phyloP scores from a whole-genome alignment of 1,140 invertebrate species.

The Stenopsyche tienmushanensis region DNA sequence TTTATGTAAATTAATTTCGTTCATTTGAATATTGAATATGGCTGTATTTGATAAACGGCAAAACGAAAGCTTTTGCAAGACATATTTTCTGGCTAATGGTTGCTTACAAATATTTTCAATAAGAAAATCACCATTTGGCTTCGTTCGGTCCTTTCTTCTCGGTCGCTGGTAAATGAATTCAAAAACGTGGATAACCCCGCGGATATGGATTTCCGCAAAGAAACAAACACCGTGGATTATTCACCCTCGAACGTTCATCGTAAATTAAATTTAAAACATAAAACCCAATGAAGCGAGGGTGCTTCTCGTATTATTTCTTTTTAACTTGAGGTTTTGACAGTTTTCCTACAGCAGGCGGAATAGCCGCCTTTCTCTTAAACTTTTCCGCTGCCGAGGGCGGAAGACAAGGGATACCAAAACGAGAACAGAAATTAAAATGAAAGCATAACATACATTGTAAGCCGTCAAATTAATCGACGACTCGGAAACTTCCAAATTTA shows the following conservation, averaged over 20 bases:
- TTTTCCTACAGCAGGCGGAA: constrained; percentile 10
- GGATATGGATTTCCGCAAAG: constrained; percentile 12
- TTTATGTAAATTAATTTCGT: no score
- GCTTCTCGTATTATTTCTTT: constrained; percentile 24
- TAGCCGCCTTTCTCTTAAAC: constrained; percentile 5
- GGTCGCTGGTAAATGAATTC: background rate
- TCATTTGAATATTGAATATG: no score
- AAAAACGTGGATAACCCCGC: background rate
- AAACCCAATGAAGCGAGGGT: constrained; percentile 27
- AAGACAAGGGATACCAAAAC: no score
- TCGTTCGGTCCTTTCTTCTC: background rate
- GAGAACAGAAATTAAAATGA: no score
- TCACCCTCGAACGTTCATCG: constrained; percentile 21
- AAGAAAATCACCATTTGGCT: no score
- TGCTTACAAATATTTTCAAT: no score
- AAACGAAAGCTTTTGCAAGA: no score
- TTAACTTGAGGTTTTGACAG: constrained; percentile 28
- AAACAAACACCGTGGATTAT: constrained; percentile 17
- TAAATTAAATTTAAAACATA: constrained; percentile 33
- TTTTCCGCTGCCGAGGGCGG: constrained; percentile 2
- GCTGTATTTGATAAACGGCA: no score
- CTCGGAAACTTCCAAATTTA: no score
- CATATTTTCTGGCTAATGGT: no score
- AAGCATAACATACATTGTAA: no score
- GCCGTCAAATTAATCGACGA: no score